Base-by-base conservation (phyloP, 2,113 vertebrate genomes). In the Cariama cristata region DNA sequence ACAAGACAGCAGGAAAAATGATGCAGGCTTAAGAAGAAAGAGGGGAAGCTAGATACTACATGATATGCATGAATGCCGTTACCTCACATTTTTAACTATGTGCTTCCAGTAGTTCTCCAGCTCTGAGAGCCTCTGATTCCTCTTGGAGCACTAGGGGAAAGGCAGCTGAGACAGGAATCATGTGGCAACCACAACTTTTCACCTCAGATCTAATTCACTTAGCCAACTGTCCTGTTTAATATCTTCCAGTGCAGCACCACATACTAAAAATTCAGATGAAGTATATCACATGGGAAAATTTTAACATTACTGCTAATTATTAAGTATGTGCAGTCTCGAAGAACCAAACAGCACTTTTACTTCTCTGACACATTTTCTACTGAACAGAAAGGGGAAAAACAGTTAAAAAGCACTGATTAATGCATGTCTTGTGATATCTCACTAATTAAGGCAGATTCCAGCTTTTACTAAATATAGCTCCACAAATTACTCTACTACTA, bases 391-490 rank as follows among this genome's bases (percentile, higher is more conserved):
- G 40, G 11, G 27, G 33, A 11, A 88, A 80, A 95, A 23, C 50
- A 56, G 11, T 81, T 88, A 4, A 58, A 88, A 97, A 84, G 4
- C 56, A 86, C 18, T 50, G 42, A 94, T 91, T 83, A 86, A 84
- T 74, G 24, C 9, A 27, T 67, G 38, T 72, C 45, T 93, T 52
- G 7, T 83, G 26, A 88, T 53, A 71, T 5, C 21, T 80, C 32
- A 35, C 20, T 73, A 73, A 93, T 86, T 83, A 88, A 93, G 35
- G 55, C 49, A 92, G 56, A 89, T 96, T 88, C 62, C 35, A 77
- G 50, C 35, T 90, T 92, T 94, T 52, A 82, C 58, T 53, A 96
- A 86, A 62, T 49, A 68, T 44, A 88, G 27, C 21, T 84, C 32
- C 53, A 84, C 35, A 94, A 89, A 94, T 91, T 8, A 86, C 44